Percentiles rank a stretch among this genome's conserved stretches.
These are phyloP conservation scores for Sinohyriopsis cumingii DNA, from an alignment of 2,888 invertebrate species.

Conservation along the genomic window DNA sequence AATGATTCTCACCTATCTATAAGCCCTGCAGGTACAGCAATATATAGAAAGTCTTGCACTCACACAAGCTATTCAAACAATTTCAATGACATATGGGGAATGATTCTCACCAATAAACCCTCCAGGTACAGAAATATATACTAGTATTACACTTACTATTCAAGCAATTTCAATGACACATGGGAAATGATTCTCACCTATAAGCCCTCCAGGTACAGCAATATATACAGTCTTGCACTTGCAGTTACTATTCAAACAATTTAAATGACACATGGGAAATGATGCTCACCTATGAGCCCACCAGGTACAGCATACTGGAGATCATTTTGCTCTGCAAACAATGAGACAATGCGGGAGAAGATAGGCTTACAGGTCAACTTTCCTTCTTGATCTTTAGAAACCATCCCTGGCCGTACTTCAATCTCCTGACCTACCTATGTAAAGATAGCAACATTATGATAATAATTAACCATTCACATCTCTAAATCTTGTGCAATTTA, in stretches of 20 bases:
- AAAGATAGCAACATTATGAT: not conserved
- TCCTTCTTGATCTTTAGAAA: constrained; percentile 96
- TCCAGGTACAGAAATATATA: constrained; percentile 90
- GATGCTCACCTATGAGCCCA: constrained; percentile 87
- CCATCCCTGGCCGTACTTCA: constrained; percentile 97
- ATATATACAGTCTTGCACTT: too few species aligned
- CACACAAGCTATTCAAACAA: too few species aligned
- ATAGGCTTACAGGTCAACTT: constrained; percentile 96
- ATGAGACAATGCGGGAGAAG: constrained; percentile 95
- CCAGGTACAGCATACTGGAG: constrained; percentile 99
- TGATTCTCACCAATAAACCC: constrained; percentile 87
- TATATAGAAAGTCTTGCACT: too few species aligned
- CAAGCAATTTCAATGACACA: too few species aligned
- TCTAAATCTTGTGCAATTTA: too few species aligned
- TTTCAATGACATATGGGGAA: not conserved
- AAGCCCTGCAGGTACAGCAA: too few species aligned
- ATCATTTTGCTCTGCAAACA: constrained; percentile 98
- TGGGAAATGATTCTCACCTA: too few species aligned
- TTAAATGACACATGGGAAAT: not conserved
- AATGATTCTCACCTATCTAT: too few species aligned
- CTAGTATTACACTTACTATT: too few species aligned
- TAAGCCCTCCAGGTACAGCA: too few species aligned
- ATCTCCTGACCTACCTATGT: constrained; percentile 95
- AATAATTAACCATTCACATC: too few species aligned
- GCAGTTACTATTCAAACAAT: too few species aligned